These are phyloP conservation scores for Synanthedon tipuliformis DNA, from an alignment of 2,888 invertebrate genomes.

Conservation along the genomic window DNA sequence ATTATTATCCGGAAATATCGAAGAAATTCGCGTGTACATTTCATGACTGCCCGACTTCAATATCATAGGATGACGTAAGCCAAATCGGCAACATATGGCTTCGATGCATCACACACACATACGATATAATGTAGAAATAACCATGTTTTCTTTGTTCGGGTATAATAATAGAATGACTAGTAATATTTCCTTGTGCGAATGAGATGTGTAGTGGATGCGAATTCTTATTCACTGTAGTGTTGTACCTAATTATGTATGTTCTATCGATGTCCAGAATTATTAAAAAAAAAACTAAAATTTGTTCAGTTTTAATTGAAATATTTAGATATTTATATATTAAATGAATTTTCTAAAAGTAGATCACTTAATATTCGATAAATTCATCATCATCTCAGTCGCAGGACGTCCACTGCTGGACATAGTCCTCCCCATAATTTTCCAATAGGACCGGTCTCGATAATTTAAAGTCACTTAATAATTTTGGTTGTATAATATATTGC, in stretches of 20 bases:
- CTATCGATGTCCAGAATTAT: background rate
- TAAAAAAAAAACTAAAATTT: too few species aligned
- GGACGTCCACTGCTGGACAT: too few species aligned
- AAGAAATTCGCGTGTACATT: background rate
- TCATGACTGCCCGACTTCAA: conserved; percentile 26
- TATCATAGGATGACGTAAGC: conserved; percentile 51
- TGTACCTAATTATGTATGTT: background rate
- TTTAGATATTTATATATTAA: too few species aligned
- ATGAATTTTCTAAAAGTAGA: too few species aligned
- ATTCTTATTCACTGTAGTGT: conserved; percentile 35
- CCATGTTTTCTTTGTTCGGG: conserved; percentile 46
- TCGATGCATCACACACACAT: conserved; percentile 9
- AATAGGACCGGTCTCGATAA: too few species aligned
- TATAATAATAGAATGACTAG: conserved; percentile 61
- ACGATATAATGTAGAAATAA: conserved; percentile 5
- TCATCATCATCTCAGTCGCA: too few species aligned
- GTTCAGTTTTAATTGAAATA: too few species aligned
- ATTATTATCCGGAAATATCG: too few species aligned
- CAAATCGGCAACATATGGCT: conserved; percentile 46
- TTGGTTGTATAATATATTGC: too few species aligned
- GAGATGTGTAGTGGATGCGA: conserved; percentile 49
- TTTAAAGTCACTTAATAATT: too few species aligned
- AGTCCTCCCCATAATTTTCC: too few species aligned
- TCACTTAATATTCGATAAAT: too few species aligned
- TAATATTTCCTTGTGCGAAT: conserved; percentile 41